These are phyloP conservation scores for Cryptus viduatorius DNA, from an alignment of 2,888 invertebrate genomes.

Conservation along the genomic window DNA sequence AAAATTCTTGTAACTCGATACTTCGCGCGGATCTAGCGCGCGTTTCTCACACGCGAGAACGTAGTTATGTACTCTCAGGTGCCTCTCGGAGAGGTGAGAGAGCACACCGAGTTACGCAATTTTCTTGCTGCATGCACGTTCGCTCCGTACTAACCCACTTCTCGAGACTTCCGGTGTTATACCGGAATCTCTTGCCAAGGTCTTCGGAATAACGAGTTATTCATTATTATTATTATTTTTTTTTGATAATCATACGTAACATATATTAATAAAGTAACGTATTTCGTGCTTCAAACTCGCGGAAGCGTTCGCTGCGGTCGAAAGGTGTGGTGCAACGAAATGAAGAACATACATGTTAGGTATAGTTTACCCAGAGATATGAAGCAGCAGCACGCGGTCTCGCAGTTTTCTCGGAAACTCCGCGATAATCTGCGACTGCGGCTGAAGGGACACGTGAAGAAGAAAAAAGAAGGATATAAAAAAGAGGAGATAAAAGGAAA, in stretches of 20 bases:
- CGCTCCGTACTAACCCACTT: constrained; percentile 51
- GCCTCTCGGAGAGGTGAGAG: constrained; percentile 44
- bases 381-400: constrained; percentile 27
- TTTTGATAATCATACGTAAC: background rate
- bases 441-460: constrained; percentile 23
- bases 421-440: constrained; percentile 60
- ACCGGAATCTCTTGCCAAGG: constrained; percentile 46
- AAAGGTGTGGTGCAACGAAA: background rate
- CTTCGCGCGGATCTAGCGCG: constrained; percentile 40
- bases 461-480: constrained; percentile 17
- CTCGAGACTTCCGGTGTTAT: constrained; percentile 46
- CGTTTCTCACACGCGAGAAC: constrained; percentile 22
- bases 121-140: constrained; percentile 43
- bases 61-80: background rate
- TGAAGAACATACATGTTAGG: background rate
- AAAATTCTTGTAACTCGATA: constrained; percentile 63
- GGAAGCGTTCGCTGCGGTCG: background rate
- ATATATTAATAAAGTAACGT: background rate
- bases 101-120: constrained; percentile 62
- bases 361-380: constrained; percentile 21
- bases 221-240: constrained; percentile 23
- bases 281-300: background rate
- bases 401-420: constrained; percentile 62
- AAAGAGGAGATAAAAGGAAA: constrained; percentile 42
- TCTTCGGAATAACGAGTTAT: constrained; percentile 18